Conservation (phyloP, 2,113 vertebrate species). For the Gallinago undulata region DNA sequence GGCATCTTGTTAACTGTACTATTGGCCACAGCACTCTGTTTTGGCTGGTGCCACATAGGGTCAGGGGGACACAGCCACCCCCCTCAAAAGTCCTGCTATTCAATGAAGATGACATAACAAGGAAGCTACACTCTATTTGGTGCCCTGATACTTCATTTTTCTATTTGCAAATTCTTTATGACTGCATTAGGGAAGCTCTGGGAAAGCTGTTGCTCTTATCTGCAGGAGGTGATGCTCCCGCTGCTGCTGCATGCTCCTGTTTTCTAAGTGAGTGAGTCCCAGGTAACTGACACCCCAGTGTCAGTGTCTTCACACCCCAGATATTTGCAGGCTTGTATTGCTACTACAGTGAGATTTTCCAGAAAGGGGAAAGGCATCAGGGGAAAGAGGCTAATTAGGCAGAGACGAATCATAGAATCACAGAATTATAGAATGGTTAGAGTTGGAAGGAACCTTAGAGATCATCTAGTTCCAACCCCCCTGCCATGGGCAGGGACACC, state of each 20-base stretch:
- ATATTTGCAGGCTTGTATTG: not conserved
- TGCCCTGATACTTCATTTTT: constrained; percentile 62
- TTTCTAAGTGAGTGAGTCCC: constrained; percentile 54
- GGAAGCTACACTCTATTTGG: not conserved
- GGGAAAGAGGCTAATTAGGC: not conserved
- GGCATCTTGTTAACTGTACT: not conserved
- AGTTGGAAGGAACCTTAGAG: no score
- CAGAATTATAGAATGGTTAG: no score
- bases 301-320: not conserved
- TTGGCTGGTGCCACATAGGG: not conserved
- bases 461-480: no score
- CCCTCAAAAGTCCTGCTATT: not conserved
- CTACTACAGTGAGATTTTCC: not conserved
- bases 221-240: constrained; percentile 14
- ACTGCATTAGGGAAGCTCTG: constrained; percentile 34
- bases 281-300: not conserved
- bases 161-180: constrained; percentile 48
- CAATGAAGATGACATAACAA: constrained; percentile 17
- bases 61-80: not conserved
- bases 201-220: constrained; percentile 46
- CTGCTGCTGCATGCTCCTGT: constrained; percentile 59
- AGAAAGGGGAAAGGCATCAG: not conserved
- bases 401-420: not conserved
- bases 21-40: not conserved
- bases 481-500: no score